Evolutionary conservation across 2,797 vertebrate genomes (phyloP).

Genomic region (Tachyglossus aculeatus): DNA sequence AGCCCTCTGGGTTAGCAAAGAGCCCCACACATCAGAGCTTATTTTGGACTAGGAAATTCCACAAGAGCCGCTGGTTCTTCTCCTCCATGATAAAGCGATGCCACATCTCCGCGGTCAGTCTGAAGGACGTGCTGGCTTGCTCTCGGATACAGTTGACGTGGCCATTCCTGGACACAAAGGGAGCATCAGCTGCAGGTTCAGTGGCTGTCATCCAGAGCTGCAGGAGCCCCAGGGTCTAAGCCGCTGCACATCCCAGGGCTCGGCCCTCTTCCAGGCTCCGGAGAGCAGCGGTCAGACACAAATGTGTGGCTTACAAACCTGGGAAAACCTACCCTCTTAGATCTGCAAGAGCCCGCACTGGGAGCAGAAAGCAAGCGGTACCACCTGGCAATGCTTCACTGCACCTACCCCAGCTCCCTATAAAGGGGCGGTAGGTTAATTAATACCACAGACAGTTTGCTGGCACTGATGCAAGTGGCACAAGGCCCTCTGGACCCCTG

Average conservation of each 20-base stretch:
- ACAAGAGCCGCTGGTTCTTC: conserved; percentile 81
- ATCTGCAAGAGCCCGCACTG: not conserved
- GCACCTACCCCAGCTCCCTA: not conserved
- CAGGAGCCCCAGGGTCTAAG: too few species aligned
- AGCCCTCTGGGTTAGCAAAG: conserved; percentile 79
- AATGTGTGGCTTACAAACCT: too few species aligned
- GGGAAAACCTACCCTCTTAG: too few species aligned
- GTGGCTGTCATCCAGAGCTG: not conserved
- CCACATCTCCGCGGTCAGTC: conserved; percentile 84
- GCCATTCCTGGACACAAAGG: conserved; percentile 77
- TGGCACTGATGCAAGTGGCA: too few species aligned
- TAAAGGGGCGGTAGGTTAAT: too few species aligned
- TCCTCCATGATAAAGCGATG: conserved; percentile 82
- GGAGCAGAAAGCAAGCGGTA: not conserved
- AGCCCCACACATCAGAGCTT: conserved; percentile 73
- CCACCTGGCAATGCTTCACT: not conserved
- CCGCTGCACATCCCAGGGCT: too few species aligned
- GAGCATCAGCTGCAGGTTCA: not conserved
- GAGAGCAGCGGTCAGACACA: too few species aligned
- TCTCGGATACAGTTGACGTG: conserved; percentile 81
- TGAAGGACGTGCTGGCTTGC: conserved; percentile 77
- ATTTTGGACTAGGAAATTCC: conserved; percentile 80
- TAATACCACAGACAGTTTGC: too few species aligned
- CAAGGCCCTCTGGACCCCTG: too few species aligned
- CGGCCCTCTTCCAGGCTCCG: too few species aligned